Percentiles rank a stretch among this genome's conserved stretches.
Conservation (phyloP, 2,797 vertebrate genomes). For the Smutsia gigantea region DNA sequence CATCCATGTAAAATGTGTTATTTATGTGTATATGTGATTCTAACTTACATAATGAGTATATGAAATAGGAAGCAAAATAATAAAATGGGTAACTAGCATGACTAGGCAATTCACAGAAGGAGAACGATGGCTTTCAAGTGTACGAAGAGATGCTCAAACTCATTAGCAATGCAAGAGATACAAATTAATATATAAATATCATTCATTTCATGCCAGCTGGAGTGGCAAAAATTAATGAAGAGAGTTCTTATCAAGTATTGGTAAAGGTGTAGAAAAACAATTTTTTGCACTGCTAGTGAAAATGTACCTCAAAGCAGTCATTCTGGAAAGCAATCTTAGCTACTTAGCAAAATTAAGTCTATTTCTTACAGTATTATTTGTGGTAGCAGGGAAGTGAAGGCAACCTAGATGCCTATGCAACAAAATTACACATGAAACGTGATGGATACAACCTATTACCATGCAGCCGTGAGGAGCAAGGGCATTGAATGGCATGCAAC, state of each 20-base stretch:
- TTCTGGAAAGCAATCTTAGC: not conserved
- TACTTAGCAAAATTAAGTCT: not conserved
- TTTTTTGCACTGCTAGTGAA: not conserved
- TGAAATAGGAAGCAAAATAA: not conserved
- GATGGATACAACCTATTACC: not conserved
- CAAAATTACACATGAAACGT: not conserved
- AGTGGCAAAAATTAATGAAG: not conserved
- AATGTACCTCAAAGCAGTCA: not conserved
- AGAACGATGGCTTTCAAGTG: not conserved
- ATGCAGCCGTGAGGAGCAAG: not conserved
- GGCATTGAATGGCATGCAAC: not conserved
- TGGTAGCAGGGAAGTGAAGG: not conserved
- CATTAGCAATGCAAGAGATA: not conserved
- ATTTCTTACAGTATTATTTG: not conserved
- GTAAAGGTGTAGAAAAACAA: not conserved
- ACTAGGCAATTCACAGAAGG: not conserved
- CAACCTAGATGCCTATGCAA: not conserved
- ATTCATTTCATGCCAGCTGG: not conserved
- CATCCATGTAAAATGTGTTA: not conserved
- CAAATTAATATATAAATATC: not conserved
- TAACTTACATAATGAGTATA: not conserved
- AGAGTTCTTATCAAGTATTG: not conserved
- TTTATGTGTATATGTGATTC: not conserved
- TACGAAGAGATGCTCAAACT: not conserved
- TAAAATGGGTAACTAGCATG: not conserved